These are phyloP conservation scores for Plutomurus gul DNA, from an alignment of 1,140 invertebrate species.

Conservation along the genomic window DNA sequence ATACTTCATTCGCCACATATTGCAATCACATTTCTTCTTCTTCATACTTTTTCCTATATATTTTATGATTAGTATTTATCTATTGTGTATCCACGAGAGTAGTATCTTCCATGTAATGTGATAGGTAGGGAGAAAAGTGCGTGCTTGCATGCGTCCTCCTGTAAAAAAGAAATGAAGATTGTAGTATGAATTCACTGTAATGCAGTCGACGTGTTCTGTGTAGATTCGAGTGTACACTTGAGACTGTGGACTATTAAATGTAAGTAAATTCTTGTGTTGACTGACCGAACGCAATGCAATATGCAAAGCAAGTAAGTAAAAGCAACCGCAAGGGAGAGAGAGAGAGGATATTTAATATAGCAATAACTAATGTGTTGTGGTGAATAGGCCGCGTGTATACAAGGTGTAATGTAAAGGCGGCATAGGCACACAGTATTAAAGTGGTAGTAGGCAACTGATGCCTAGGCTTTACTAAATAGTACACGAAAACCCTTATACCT, in stretches of 20 bases:
- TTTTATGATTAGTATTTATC: too few relatives aligned
- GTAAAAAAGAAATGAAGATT: constrained; percentile 16
- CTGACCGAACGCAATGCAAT: constrained; percentile 15
- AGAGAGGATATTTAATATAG: constrained; percentile 26
- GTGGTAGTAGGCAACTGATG: too few relatives aligned
- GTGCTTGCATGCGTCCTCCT: neutral
- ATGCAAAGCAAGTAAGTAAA: constrained; percentile 7
- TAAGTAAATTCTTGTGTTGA: constrained; percentile 16
- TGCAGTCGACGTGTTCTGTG: neutral
- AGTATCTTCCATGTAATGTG: neutral
- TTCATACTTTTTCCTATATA: too few relatives aligned
- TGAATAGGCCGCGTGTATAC: neutral
- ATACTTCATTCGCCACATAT: too few relatives aligned
- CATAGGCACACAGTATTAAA: too few relatives aligned
- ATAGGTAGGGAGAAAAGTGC: too few relatives aligned
- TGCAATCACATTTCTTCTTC: too few relatives aligned
- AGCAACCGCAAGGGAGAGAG: too few relatives aligned
- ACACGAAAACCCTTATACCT: too few relatives aligned
- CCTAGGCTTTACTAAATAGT: too few relatives aligned
- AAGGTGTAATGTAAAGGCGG: constrained; percentile 28
- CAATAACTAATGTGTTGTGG: constrained; percentile 17
- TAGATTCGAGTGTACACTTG: neutral
- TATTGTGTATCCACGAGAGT: too few relatives aligned
- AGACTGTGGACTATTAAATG: constrained; percentile 7
- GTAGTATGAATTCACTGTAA: neutral